Evolutionary conservation across 2,113 vertebrate genomes (phyloP).

Genomic region (cat (Felis catus)): DNA sequence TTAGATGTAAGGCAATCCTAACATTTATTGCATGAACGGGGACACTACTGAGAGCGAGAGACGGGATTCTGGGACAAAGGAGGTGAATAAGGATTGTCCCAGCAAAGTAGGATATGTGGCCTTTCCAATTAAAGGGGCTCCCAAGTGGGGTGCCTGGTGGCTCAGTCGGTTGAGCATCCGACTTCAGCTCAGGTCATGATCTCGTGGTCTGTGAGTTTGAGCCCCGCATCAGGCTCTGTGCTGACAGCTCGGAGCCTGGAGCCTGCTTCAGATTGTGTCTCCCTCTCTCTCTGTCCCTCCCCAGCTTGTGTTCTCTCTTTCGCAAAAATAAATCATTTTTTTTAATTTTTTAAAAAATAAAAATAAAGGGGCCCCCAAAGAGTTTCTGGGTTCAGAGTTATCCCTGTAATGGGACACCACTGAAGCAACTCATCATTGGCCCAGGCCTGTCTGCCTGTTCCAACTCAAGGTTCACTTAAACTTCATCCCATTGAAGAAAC

Average conservation of each 20-base stretch:
- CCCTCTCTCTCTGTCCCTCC: too few species aligned
- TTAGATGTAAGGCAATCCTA: rapidly evolving
- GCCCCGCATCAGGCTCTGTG: too few species aligned
- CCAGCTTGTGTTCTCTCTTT: too few species aligned
- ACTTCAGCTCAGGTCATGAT: too few species aligned
- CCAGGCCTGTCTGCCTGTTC: background rate
- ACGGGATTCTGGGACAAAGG: background rate
- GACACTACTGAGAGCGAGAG: background rate
- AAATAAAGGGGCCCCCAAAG: too few species aligned
- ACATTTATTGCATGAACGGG: background rate
- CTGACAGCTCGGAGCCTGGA: too few species aligned
- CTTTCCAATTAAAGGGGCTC: background rate
- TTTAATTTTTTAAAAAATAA: too few species aligned
- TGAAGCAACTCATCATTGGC: background rate
- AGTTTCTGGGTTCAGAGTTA: background rate
- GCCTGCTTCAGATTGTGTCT: too few species aligned
- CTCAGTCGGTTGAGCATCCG: too few species aligned
- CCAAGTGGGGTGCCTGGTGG: too few species aligned
- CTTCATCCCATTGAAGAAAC: background rate
- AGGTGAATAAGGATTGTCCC: background rate
- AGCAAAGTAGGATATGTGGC: background rate
- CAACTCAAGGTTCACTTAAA: background rate
- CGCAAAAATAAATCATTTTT: too few species aligned
- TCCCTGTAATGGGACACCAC: background rate
- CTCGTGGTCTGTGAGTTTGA: too few species aligned